Conservation (phyloP, 2,888 invertebrate genomes). For the Eupithecia abbreviata region DNA sequence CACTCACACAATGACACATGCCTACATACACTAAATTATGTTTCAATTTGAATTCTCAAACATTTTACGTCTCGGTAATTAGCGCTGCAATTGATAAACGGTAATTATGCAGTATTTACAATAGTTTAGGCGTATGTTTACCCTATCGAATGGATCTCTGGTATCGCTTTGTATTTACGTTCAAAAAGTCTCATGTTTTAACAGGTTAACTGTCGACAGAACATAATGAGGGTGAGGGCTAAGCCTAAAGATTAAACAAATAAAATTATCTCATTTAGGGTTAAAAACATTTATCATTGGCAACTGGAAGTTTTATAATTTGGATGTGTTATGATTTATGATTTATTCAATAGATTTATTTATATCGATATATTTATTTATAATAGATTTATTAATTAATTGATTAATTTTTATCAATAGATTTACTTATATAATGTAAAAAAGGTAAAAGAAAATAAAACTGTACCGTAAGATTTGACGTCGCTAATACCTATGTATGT, state of each 20-base stretch:
- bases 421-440: not conserved
- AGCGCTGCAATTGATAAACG: not conserved
- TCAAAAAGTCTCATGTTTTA: not conserved
- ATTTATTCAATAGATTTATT: not conserved
- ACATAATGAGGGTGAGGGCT: not conserved
- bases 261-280: not conserved
- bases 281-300: not conserved
- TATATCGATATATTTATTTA: not conserved
- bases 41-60: constrained; percentile 24
- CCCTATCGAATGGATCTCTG: not conserved
- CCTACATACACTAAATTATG: constrained; percentile 18
- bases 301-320: not conserved
- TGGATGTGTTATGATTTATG: not conserved
- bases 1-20: constrained; percentile 31
- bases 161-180: not conserved
- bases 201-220: not conserved
- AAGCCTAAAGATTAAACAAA: not conserved
- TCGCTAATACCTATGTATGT: not conserved
- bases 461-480: not conserved
- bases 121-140: not conserved
- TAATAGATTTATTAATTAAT: too few relatives aligned
- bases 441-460: not conserved
- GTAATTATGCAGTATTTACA: not conserved
- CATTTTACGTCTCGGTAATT: constrained; percentile 5
- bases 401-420: too few relatives aligned